Base-by-base conservation (phyloP, 1,140 invertebrate species). In the Hydropsyche tenuis region DNA sequence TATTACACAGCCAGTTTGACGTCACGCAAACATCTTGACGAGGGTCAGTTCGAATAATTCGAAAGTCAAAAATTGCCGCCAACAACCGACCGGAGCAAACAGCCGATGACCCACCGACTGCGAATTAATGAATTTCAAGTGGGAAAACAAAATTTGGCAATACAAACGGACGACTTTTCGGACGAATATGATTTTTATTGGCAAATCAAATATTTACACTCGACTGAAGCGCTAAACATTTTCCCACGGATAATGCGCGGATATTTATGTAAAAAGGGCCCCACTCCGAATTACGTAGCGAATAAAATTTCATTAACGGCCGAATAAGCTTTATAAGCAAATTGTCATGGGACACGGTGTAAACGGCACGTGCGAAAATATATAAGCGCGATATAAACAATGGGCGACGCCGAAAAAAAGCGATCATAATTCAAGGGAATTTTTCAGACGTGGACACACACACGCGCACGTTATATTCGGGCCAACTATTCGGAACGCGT, bases 401-500 rank as follows among this genome's bases (percentile, higher is more conserved):
- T 37, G 30, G 9, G n/a, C n/a, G 9, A 37, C 30, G 30, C 30
- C 3, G 3, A 37, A 37, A 37, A 70, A 42, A 68, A 48, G 27
- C 16, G 27, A 46, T 45, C 68, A 45, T 70, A 70, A 70, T 70
- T 70, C 68, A 70, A 56, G 20, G 48, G 43, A 22, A 68, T 48
- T 68, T 68, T 68, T 68, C 65, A 48, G 45, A n/a, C 63, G 30
- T 18, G 16, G 16, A 25, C 56, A 62, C 20, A 30, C 9, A 23
- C 27, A 37, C 37, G 22, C n/a, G 22, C 12, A 42, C 11, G 37
- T 22, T 43, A 12, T 46, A 68, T 43, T 16, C 22, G 11, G 65
- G 43, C 65, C 65, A 56, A 48, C 65, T 69, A 69, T 69, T 51
- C 65, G 43, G 30, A 70, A 37, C 68, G 68, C 68, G 68, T 70